Conservation (phyloP, 1,140 invertebrate genomes). For the Nasonia vitripennis region DNA sequence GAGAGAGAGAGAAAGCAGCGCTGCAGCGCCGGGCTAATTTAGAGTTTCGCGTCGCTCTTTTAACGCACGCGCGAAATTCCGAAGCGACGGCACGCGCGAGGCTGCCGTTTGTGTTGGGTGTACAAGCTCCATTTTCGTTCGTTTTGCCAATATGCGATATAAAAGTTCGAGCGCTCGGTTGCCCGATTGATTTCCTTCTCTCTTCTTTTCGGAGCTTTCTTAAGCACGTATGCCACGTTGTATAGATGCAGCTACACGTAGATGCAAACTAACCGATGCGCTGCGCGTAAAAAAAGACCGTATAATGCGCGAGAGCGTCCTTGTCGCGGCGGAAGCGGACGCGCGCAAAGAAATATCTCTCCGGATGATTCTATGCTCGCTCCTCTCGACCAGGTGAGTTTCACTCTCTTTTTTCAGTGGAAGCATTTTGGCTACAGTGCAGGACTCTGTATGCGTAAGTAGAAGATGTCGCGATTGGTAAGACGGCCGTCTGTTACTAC, state of each 20-base stretch:
- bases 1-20: too few species aligned
- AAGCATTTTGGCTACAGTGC: too few species aligned
- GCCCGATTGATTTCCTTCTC: neutral
- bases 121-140: neutral
- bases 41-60: constrained; percentile 29
- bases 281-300: too few species aligned
- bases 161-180: too few species aligned
- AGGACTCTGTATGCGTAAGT: neutral
- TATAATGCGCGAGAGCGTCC: neutral
- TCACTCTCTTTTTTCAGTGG: too few species aligned
- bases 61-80: constrained; percentile 38
- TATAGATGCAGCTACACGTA: too few species aligned
- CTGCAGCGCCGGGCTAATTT: constrained; percentile 28
- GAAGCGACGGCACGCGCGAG: constrained; percentile 11
- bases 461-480: neutral
- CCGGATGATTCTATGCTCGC: neutral
- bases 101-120: neutral
- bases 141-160: neutral
- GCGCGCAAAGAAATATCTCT: neutral
- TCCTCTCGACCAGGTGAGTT: neutral
- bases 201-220: neutral
- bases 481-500: neutral
- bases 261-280: too few species aligned
- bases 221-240: too few species aligned
- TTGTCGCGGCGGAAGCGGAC: neutral